Evolutionary conservation across 35 echinoderm and acorn worm genomes (phyloP).

Genomic region (Apostichopus parvimensis): DNA sequence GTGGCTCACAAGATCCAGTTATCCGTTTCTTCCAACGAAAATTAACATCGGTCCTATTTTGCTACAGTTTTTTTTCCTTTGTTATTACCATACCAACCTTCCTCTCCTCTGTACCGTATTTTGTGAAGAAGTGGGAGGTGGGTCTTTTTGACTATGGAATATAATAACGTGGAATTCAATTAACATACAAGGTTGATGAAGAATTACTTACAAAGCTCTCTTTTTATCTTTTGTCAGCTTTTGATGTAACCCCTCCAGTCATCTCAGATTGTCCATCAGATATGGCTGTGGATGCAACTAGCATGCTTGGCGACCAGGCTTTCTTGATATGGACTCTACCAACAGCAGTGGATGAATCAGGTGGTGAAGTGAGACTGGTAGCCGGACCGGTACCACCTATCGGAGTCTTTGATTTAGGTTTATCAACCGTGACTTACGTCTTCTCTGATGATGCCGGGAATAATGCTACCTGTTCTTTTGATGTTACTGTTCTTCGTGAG

Average conservation of each 20-base stretch:
- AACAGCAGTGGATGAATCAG: not conserved
- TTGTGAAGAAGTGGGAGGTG: too few relatives aligned
- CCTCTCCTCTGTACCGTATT: too few relatives aligned
- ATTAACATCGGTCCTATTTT: too few relatives aligned
- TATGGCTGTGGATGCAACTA: not conserved
- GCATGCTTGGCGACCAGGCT: not conserved
- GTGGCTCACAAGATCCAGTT: too few relatives aligned
- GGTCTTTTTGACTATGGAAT: too few relatives aligned
- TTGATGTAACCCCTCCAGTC: not conserved
- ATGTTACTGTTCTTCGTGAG: not conserved
- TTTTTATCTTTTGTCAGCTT: too few relatives aligned
- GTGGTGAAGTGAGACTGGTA: not conserved
- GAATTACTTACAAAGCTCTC: too few relatives aligned
- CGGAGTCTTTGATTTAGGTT: not conserved
- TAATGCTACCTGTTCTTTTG: not conserved
- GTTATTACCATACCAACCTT: too few relatives aligned
- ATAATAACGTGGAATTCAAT: too few relatives aligned
- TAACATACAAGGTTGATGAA: too few relatives aligned
- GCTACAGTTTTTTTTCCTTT: too few relatives aligned
- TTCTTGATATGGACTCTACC: not conserved
- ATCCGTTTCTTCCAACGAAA: too few relatives aligned
- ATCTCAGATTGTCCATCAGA: not conserved
- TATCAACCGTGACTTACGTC: not conserved
- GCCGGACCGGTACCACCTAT: not conserved
- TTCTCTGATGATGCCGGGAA: not conserved